These are phyloP conservation scores for Pangasius mekongensis DNA, from an alignment of 2,797 vertebrate genomes.

Conservation along the genomic window DNA sequence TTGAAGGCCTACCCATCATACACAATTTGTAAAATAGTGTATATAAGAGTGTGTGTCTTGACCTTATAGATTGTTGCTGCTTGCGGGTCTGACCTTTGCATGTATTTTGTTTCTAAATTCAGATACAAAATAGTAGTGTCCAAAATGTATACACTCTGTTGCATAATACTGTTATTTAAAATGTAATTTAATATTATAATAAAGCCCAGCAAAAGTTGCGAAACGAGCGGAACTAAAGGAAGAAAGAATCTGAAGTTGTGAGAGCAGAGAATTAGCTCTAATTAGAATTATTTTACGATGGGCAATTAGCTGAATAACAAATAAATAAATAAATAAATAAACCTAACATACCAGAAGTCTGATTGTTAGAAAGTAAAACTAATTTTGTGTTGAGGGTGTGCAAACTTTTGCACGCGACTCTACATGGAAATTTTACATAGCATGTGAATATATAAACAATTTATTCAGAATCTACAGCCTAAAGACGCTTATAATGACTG, in stretches of 20 bases:
- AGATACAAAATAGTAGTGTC: not conserved
- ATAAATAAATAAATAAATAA: not conserved
- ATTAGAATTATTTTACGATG: not conserved
- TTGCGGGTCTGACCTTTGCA: not conserved
- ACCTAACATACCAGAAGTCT: not conserved
- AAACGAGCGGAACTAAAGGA: not conserved
- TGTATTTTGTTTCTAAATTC: not conserved
- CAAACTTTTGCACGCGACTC: not conserved
- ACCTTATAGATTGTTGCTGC: not conserved
- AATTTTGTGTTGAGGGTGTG: not conserved
- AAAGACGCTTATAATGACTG: not conserved
- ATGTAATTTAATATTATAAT: not conserved
- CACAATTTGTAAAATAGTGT: not conserved
- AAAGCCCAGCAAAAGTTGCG: not conserved
- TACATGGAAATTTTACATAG: not conserved
- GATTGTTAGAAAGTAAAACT: too few species aligned
- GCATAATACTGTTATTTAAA: not conserved
- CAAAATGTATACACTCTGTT: not conserved
- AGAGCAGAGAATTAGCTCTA: too few species aligned
- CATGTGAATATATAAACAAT: not conserved
- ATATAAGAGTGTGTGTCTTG: not conserved
- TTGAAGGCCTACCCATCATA: not conserved
- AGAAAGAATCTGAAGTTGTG: not conserved
- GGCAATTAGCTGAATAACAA: not conserved
- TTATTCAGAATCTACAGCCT: too few species aligned